Base-by-base conservation (phyloP, 35 echinoderm and acorn worm species). In the Amphiura filiformis region DNA sequence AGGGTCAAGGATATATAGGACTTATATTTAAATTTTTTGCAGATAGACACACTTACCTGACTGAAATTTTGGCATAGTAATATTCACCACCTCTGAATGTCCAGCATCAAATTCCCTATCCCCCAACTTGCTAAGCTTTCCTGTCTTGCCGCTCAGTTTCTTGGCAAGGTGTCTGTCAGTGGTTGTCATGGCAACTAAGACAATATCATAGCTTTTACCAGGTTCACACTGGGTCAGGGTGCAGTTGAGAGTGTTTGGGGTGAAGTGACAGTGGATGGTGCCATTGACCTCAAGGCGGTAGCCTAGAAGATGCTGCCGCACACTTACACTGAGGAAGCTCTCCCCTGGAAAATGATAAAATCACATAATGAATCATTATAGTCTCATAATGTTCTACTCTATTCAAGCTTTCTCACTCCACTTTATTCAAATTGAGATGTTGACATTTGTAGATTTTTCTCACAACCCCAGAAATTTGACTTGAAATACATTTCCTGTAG, bases 261-360 rank as follows among this genome's bases (percentile, higher is more conserved):
- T 52, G 17, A 97, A 64, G 9, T 38, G 82, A 13, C 76, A 33
- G 47, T 91, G 89, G 18, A 75, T 38, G 32, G 30, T 56, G n/a
- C 89, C 95, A 39, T 93, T 82, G 15, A 97, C 78, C 23, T 75
- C 65, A 13, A 97, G 57, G 0, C 81, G 79, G 56, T 94, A 94
- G 34, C 84, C 95, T 9, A 97, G 65, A 64, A 95, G 93, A n/a
- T 39, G 82, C 18, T 76, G 81, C 1, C 79, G 77, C 18, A 95
- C 38, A 75, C 57, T 81, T 34, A 22, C 23, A 12, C 47, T 39
- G 77, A 84, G 32, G 56, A 40, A 35, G n/a, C 36, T 37, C 17
- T 86, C 57, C 0, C 86, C 90, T 92, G 56, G 1, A 39, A 70
- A 13, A 84, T 20, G 22, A 52, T 0, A 80, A 87, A 82, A 82